Evolutionary conservation across 2,113 vertebrate genomes (phyloP).

Genomic region (Aphelocoma coerulescens): DNA sequence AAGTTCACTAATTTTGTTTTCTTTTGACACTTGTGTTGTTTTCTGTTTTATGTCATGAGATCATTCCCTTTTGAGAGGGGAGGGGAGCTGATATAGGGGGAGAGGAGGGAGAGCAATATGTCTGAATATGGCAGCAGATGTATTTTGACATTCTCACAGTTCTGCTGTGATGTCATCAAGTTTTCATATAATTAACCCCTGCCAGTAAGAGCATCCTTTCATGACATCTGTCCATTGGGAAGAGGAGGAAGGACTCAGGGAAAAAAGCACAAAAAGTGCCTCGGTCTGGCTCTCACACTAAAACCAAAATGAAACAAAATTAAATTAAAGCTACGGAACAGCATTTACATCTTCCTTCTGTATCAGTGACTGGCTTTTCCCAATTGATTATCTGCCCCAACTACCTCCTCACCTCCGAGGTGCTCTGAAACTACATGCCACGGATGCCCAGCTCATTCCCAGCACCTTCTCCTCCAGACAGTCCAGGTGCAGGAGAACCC

Average conservation of each 20-base stretch:
- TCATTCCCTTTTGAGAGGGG: conserved; percentile 68
- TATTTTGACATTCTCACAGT: conserved; percentile 74
- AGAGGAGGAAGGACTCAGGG: background rate
- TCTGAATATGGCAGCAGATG: conserved; percentile 71
- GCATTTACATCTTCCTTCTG: background rate
- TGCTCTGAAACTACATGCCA: background rate
- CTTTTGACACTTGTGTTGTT: conserved; percentile 81
- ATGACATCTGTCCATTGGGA: conserved; percentile 59
- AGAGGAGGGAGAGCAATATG: conserved; percentile 68
- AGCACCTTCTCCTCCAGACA: background rate
- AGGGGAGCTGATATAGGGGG: conserved; percentile 49
- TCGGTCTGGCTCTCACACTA: background rate
- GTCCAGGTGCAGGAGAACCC: background rate
- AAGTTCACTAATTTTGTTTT: conserved; percentile 87
- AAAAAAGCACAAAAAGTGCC: background rate
- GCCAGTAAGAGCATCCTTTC: conserved; percentile 60
- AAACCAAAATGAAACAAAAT: background rate
- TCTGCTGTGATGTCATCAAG: conserved; percentile 76
- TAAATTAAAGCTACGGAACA: background rate
- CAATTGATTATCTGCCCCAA: background rate
- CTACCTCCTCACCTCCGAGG: background rate
- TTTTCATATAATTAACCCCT: conserved; percentile 73
- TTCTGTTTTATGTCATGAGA: conserved; percentile 80
- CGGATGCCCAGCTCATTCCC: background rate
- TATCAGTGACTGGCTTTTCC: background rate